Evolutionary conservation across 2,888 invertebrate species (phyloP).

Genomic region (Alviniconcha strummeri): DNA sequence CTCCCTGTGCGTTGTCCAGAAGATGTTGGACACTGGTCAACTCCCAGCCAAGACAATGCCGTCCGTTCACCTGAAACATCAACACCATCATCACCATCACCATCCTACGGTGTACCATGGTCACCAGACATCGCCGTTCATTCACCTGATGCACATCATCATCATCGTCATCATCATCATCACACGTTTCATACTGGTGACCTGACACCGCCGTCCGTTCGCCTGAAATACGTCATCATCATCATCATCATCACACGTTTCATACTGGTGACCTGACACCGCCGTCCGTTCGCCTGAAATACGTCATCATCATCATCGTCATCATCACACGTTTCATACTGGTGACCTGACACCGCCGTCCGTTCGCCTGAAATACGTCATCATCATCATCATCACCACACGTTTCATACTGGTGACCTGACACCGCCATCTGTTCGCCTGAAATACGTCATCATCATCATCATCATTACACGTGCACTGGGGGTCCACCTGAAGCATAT

Average conservation of each 20-base stretch:
- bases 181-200: neutral
- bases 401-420: too few relatives aligned
- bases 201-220: conserved; percentile 41
- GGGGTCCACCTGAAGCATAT: conserved; percentile 37
- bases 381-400: neutral
- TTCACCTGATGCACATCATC: conserved; percentile 33
- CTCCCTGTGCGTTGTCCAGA: conserved; percentile 36
- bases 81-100: neutral
- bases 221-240: conserved; percentile 26
- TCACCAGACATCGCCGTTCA: conserved; percentile 38
- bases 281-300: too few relatives aligned
- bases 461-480: conserved; percentile 20
- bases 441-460: neutral
- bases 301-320: neutral
- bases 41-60: conserved; percentile 39
- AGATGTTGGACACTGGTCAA: conserved; percentile 21
- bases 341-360: conserved; percentile 35
- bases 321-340: conserved; percentile 12
- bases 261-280: too few relatives aligned
- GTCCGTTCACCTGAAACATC: conserved; percentile 40
- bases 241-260: neutral
- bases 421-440: too few relatives aligned
- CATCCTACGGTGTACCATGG: conserved; percentile 23
- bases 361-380: conserved; percentile 37
- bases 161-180: conserved; percentile 10